These are phyloP conservation scores for Epirrhoe tristata DNA, from an alignment of 2,888 invertebrate genomes.

Conservation along the genomic window DNA sequence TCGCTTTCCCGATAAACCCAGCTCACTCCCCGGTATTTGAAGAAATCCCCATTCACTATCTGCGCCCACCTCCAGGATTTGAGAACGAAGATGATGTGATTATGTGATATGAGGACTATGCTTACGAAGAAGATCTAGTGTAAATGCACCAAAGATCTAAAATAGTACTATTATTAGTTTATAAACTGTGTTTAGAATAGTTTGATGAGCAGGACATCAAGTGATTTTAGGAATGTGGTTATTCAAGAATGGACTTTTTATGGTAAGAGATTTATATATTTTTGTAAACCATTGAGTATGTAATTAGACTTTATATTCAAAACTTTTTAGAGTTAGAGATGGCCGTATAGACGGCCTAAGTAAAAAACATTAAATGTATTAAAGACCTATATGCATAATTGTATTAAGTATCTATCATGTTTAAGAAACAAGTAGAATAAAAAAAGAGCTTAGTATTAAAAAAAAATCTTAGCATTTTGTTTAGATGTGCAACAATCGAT, in stretches of 20 bases:
- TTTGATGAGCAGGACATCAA: conserved; percentile 4
- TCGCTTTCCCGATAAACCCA: conserved; percentile 45
- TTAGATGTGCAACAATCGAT: not conserved
- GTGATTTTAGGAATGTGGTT: conserved; percentile 2
- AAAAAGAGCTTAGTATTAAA: conserved; percentile 25
- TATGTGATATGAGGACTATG: conserved; percentile 77
- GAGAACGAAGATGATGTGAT: conserved; percentile 55
- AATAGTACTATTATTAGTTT: conserved; percentile 2
- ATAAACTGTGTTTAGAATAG: conserved; percentile 6
- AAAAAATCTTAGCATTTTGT: not conserved
- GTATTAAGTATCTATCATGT: conserved; percentile 1
- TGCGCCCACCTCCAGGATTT: conserved; percentile 56
- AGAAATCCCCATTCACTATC: conserved; percentile 54
- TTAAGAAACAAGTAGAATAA: conserved; percentile 26
- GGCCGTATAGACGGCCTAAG: not conserved
- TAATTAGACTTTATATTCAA: conserved; percentile 17
- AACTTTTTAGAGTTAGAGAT: conserved; percentile 10
- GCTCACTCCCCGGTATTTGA: conserved; percentile 49
- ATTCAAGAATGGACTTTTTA: conserved; percentile 9
- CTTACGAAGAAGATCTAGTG: conserved; percentile 75
- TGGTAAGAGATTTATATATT: conserved; percentile 18
- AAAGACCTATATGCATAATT: conserved; percentile 10
- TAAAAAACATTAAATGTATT: conserved; percentile 2
- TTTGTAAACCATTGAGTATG: conserved; percentile 17
- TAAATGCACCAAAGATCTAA: conserved; percentile 47